phyloP scores from a whole-genome alignment of 2,888 invertebrate genomes.

The Brenthis daphne region DNA sequence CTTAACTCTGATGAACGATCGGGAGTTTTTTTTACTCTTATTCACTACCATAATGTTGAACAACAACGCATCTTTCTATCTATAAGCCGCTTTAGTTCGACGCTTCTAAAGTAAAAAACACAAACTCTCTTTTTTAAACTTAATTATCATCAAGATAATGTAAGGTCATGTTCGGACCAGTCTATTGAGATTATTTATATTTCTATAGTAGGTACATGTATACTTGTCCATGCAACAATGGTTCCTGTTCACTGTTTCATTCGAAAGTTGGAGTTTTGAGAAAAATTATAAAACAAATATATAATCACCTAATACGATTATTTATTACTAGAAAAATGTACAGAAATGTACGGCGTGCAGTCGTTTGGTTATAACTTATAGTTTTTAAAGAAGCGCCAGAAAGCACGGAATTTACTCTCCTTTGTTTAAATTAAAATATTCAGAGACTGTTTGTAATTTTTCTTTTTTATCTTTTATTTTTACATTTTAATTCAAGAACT shows the following conservation, averaged over 20 bases:
- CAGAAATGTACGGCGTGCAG: constrained; percentile 4
- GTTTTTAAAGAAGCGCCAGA: constrained; percentile 6
- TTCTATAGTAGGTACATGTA: constrained; percentile 4
- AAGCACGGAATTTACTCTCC: constrained; percentile 12
- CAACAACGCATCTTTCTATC: constrained; percentile 14
- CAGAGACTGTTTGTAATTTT: constrained; percentile 16
- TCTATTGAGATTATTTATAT: constrained; percentile 13
- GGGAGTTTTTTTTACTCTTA: constrained; percentile 16
- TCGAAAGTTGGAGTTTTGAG: background rate
- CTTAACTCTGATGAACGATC: constrained; percentile 15
- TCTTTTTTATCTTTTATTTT: constrained; percentile 17
- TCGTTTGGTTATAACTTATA: background rate
- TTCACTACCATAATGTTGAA: constrained; percentile 12
- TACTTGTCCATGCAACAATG: constrained; percentile 7
- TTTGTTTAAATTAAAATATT: constrained; percentile 21
- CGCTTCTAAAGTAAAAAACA: constrained; percentile 18
- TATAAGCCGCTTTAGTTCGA: constrained; percentile 21
- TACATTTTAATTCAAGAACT: constrained; percentile 20
- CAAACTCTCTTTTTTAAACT: constrained; percentile 20
- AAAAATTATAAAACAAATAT: background rate
- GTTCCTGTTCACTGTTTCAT: background rate
- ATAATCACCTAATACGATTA: background rate
- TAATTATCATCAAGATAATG: constrained; percentile 24
- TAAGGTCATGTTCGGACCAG: constrained; percentile 18
- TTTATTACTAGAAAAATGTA: too few species aligned